A percentile compares a stretch with the other conserved stretches of the same genome.
Conservation (phyloP, 2,797 vertebrate genomes). For the Potorous gilbertii region DNA sequence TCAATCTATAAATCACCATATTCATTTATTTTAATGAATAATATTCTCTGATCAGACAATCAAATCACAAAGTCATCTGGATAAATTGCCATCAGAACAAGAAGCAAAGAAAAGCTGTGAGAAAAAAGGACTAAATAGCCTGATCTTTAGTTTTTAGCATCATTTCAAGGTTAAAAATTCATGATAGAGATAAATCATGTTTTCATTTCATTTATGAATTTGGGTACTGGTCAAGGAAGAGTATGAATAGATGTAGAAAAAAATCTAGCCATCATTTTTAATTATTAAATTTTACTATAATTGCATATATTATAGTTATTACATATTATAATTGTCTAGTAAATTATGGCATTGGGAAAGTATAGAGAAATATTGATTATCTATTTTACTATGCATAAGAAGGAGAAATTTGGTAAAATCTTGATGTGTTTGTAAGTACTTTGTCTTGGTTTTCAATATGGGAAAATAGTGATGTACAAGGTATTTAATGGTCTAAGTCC, state of each 20-base stretch:
- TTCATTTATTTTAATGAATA: slow-evolving; percentile 75
- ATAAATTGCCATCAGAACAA: slow-evolving; percentile 65
- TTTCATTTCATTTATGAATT: slow-evolving; percentile 44
- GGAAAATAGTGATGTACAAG: slow-evolving; percentile 52
- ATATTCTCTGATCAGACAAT: slow-evolving; percentile 68
- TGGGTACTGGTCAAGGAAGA: not conserved
- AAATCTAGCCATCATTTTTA: not conserved
- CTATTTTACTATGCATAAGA: not conserved
- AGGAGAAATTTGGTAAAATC: not conserved
- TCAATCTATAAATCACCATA: slow-evolving; percentile 71
- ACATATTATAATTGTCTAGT: not conserved
- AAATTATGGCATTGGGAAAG: not conserved
- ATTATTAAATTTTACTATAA: not conserved
- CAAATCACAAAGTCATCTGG: slow-evolving; percentile 58
- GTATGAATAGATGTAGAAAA: not conserved
- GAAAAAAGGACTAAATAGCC: slow-evolving; percentile 53
- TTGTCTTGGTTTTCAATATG: slow-evolving; percentile 54
- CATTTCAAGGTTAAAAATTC: slow-evolving; percentile 52
- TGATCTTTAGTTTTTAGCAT: slow-evolving; percentile 54
- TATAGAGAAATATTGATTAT: not conserved
- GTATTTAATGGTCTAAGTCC: slow-evolving; percentile 61
- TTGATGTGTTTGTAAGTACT: slow-evolving; percentile 57
- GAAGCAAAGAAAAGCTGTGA: slow-evolving; percentile 54
- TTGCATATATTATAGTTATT: not conserved
- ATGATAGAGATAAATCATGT: not conserved